Evolutionary conservation across 2,113 vertebrate species (phyloP).

Genomic region (Melanocharis versteri): DNA sequence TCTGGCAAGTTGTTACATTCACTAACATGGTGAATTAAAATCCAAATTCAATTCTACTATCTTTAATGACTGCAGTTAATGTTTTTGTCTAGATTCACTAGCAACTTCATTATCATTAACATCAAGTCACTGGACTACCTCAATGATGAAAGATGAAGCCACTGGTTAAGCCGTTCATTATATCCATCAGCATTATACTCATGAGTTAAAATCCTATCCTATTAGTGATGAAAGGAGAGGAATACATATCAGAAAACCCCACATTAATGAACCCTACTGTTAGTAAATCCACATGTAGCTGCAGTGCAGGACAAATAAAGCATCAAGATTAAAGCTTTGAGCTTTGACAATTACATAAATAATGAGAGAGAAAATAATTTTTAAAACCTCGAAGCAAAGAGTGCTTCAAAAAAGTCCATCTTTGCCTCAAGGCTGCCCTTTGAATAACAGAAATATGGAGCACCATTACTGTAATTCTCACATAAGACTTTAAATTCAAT

Average conservation of each 20-base stretch:
- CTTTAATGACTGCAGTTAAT: neutral
- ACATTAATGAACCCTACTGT: neutral
- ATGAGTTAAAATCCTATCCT: conserved; percentile 3
- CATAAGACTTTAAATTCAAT: neutral
- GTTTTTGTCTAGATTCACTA: neutral
- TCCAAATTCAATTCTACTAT: neutral
- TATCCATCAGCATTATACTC: conserved; percentile 13
- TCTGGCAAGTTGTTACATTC: neutral
- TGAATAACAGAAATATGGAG: neutral
- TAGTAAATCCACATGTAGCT: conserved; percentile 1
- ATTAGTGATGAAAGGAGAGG: conserved; percentile 24
- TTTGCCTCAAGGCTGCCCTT: neutral
- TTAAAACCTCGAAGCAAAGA: neutral
- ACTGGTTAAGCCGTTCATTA: conserved; percentile 1
- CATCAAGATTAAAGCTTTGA: conserved; percentile 21
- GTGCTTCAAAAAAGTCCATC: neutral
- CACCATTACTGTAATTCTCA: neutral
- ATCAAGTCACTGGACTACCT: neutral
- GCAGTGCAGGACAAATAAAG: neutral
- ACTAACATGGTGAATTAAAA: neutral
- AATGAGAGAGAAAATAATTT: conserved; percentile 5
- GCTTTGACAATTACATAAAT: conserved; percentile 19
- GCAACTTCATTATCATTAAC: neutral
- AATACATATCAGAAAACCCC: neutral
- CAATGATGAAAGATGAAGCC: neutral